phyloP scores from a whole-genome alignment of 2,797 vertebrate genomes.

The Podarcis siculus region DNA sequence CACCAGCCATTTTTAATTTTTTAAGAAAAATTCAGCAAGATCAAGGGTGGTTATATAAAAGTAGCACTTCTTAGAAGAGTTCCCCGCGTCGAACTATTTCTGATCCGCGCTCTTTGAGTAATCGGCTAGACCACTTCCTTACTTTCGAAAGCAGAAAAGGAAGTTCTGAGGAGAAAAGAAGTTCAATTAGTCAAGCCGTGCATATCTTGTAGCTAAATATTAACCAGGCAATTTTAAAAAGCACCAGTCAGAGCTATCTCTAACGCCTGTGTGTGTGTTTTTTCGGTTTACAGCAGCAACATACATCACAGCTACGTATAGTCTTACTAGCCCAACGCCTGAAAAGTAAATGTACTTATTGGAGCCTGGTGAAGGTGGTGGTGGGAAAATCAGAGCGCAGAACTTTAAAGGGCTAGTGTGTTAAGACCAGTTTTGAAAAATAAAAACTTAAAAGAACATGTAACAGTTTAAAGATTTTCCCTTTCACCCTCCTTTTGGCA shows the following conservation, averaged over 20 bases:
- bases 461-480: not conserved
- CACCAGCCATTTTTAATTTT: slow-evolving; percentile 76
- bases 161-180: slow-evolving; percentile 35
- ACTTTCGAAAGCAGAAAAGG: slow-evolving; percentile 38
- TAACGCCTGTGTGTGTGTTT: slow-evolving; percentile 8
- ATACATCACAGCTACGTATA: slow-evolving; percentile 19
- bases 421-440: not conserved
- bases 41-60: not conserved
- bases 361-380: slow-evolving; percentile 23
- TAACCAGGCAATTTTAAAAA: slow-evolving; percentile 69
- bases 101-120: slow-evolving; percentile 15
- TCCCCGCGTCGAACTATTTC: not conserved
- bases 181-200: slow-evolving; percentile 47
- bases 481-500: not conserved
- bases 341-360: slow-evolving; percentile 62
- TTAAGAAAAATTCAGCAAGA: slow-evolving; percentile 7
- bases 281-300: slow-evolving; percentile 22
- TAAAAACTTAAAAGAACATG: not conserved
- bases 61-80: slow-evolving; percentile 30
- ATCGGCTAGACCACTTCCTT: not conserved
- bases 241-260: slow-evolving; percentile 62
- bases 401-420: not conserved
- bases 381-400: not conserved
- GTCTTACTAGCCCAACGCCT: slow-evolving; percentile 49
- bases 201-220: slow-evolving; percentile 69